phyloP scores from a whole-genome alignment of 2,888 invertebrate species.

The Chaitophorus viminalis region DNA sequence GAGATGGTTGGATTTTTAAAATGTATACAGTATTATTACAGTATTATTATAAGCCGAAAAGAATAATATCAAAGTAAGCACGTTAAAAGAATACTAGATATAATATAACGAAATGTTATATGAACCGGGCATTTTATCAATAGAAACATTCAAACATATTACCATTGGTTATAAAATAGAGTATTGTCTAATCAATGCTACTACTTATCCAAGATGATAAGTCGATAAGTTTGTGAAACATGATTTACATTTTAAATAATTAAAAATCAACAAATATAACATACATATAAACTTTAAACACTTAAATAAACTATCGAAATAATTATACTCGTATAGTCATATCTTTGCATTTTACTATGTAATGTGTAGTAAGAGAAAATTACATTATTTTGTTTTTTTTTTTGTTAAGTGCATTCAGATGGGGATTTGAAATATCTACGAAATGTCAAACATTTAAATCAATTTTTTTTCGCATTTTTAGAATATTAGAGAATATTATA shows the following conservation, averaged over 20 bases:
- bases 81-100: not conserved
- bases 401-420: too few species aligned
- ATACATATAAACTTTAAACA: too few species aligned
- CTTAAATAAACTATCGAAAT: too few species aligned
- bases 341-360: too few species aligned
- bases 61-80: not conserved
- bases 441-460: too few species aligned
- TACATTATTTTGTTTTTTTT: too few species aligned
- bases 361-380: too few species aligned
- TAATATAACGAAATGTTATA: not conserved
- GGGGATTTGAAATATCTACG: too few species aligned
- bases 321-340: too few species aligned
- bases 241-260: not conserved
- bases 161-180: too few species aligned
- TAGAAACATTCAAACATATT: not conserved
- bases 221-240: not conserved
- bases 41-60: not conserved
- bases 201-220: not conserved
- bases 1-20: not conserved
- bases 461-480: too few species aligned
- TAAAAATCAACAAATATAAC: not conserved
- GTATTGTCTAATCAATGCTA: not conserved
- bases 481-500: too few species aligned
- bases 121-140: not conserved
- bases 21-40: not conserved